Evolutionary conservation across 2,113 vertebrate species (phyloP), one percentile per base, ranked within the genome.

Genomic region (Notarius lentiginosus): DNA sequence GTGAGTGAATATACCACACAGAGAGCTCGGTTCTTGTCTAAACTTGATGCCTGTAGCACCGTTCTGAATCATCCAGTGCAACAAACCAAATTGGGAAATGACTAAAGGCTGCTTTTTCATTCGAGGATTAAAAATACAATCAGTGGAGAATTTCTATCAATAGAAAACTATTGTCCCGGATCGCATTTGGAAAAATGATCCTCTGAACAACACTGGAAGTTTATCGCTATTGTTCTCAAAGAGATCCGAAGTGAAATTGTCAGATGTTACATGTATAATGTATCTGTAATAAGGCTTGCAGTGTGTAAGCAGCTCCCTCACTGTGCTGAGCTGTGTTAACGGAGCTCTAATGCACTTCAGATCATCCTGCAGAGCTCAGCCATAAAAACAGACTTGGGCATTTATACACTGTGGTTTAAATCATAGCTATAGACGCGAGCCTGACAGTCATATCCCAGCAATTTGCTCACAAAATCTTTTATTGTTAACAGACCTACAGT

Each of bases 381-480:
- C 89, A 91, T 93, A 91, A 94, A 93, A 84, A 91, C 77, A 87
- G 89, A 92, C 92, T 91, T 92, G 92, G 92, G 91, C 92, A 91
- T 93, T 82, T 61, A 91, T 91, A 88, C 81, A 34, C 88, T 68
- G 84, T 87, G 73, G 84, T 91, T 92, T 94, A 95, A 94, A 94
- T 95, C 94, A 93, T 81, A 72, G 79, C 92, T 94, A 91, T 90
- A 91, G 91, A 89, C 88, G 87, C 92, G 87, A 84, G 90, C 91
- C 92, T 94, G 93, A 94, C 92, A 94, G 91, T 94, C 94, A 92
- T 88, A 90, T 90, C 87, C 88, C 82, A 92, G 92, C 92, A 92
- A 92, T 93, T 91, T 91, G 77, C 84, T 87, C 85, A 91, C 90
- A 87, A 92, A 92, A 93, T 91, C 89, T 90, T 86, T 91, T 91